Conservation (phyloP, 2,113 vertebrate species). For the Ophthalmolycus amberensis region DNA sequence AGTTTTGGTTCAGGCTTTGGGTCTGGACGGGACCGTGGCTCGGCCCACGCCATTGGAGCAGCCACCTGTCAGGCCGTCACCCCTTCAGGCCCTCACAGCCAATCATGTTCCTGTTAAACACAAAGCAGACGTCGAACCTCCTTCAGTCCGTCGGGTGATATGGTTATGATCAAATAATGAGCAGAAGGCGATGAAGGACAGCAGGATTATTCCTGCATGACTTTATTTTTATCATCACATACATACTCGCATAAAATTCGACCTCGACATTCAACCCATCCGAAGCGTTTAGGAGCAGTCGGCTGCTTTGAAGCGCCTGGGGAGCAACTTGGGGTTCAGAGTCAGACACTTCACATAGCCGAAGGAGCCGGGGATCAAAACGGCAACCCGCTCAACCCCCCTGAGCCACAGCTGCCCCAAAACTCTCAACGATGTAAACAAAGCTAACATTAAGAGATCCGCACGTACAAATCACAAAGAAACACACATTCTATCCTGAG, state of each 20-base stretch:
- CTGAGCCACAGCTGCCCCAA: not conserved
- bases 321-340: not conserved
- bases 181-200: not conserved
- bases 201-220: not conserved
- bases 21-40: constrained; percentile 46
- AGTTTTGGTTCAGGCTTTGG: constrained; percentile 37
- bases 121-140: constrained; percentile 1
- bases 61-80: constrained; percentile 51
- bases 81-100: constrained; percentile 57
- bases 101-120: constrained; percentile 75
- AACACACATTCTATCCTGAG: not conserved
- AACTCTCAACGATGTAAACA: not conserved
- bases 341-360: not conserved
- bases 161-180: not conserved
- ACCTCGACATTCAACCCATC: not conserved
- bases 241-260: not conserved
- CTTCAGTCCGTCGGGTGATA: not conserved
- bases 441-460: not conserved
- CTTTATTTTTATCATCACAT: not conserved
- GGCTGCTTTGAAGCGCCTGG: too few relatives aligned
- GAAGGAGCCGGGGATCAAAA: not conserved
- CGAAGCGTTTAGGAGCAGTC: not conserved
- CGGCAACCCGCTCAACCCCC: not conserved
- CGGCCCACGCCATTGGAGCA: constrained; percentile 74
- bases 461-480: not conserved